A percentile compares a stretch with the other conserved stretches of the same genome.
phyloP scores from a whole-genome alignment of 2,113 vertebrate species.

The Hemiscyllium ocellatum region DNA sequence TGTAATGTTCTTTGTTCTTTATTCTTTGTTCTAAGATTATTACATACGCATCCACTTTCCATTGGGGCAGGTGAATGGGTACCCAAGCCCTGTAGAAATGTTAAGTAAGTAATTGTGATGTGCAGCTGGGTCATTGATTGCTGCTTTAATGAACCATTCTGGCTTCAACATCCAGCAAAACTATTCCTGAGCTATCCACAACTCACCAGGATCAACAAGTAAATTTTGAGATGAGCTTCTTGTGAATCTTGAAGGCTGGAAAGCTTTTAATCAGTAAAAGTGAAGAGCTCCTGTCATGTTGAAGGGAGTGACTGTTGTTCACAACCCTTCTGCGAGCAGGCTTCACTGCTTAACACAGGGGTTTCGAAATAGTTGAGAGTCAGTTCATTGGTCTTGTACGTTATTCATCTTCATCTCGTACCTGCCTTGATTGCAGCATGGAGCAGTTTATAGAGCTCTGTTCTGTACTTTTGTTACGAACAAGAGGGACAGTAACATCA shows the following conservation, averaged over 20 bases:
- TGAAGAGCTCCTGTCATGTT: neutral
- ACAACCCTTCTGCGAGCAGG: neutral
- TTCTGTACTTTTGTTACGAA: neutral
- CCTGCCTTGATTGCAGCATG: neutral
- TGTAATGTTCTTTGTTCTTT: too few relatives aligned
- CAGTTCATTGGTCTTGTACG: too few relatives aligned
- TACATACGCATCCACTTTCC: neutral
- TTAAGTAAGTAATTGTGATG: neutral
- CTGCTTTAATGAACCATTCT: neutral
- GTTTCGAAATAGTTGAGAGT: neutral
- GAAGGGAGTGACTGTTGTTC: neutral
- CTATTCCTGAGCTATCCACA: neutral
- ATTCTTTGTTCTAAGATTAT: neutral
- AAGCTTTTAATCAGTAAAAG: neutral
- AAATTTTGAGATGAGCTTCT: neutral
- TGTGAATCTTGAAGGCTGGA: neutral
- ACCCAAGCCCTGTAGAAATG: neutral
- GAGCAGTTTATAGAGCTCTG: neutral
- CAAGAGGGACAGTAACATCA: neutral
- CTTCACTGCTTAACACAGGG: neutral
- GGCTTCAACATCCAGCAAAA: neutral
- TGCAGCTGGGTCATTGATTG: neutral
- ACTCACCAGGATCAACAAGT: neutral
- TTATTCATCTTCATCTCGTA: neutral
- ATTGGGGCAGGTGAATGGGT: neutral